Conservation (phyloP, 2,888 invertebrate genomes). For the Ophion ventricosus region DNA sequence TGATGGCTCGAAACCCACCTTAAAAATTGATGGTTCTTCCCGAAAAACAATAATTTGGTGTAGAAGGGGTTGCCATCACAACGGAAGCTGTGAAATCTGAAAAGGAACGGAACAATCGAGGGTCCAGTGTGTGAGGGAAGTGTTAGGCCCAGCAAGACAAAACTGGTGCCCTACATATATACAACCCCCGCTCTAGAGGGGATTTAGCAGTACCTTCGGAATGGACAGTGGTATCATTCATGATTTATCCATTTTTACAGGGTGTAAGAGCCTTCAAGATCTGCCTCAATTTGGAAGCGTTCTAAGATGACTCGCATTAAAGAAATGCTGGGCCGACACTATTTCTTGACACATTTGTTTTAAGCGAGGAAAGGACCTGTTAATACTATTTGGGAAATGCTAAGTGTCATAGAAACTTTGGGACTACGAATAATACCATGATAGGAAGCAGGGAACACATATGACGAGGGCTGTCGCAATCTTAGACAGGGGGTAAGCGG, state of each 20-base stretch:
- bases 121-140: neutral
- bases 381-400: neutral
- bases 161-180: neutral
- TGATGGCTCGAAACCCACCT: neutral
- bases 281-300: neutral
- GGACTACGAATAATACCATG: neutral
- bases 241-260: neutral
- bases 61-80: neutral
- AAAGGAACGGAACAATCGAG: neutral
- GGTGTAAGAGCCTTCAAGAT: neutral
- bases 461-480: neutral
- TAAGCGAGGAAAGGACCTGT: neutral
- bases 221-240: neutral
- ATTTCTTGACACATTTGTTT: neutral
- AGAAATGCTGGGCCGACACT: neutral
- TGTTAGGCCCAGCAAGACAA: neutral
- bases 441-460: neutral
- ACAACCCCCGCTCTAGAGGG: neutral
- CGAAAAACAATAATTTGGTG: neutral
- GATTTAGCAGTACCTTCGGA: neutral
- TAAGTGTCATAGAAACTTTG: neutral
- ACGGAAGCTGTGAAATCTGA: neutral
- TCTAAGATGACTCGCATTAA: neutral
- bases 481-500: constrained; percentile 1
- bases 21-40: neutral